A percentile compares a stretch with the other conserved stretches of the same genome.
Conservation (phyloP, 2,888 invertebrate genomes). For the Prenolepis imparis region DNA sequence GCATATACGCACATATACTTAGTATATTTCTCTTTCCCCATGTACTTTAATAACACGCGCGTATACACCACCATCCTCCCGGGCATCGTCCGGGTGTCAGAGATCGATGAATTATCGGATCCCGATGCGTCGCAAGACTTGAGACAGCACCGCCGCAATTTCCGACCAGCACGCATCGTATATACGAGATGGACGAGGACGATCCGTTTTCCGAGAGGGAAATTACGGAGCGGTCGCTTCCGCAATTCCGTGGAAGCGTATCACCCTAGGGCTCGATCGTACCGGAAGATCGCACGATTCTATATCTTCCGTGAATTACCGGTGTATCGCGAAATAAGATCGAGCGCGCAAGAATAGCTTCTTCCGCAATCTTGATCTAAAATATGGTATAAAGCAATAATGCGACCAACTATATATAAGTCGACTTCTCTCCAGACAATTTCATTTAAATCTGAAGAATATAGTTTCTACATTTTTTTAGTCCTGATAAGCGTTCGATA, state of each 20-base stretch:
- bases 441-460: not conserved
- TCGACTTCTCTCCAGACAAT: not conserved
- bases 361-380: conserved; percentile 35
- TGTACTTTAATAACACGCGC: conserved; percentile 56
- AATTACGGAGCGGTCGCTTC: conserved; percentile 45
- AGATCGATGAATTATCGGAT: conserved; percentile 53
- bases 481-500: not conserved
- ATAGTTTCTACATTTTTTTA: not conserved
- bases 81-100: conserved; percentile 18
- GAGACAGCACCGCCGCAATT: conserved; percentile 39
- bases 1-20: not conserved
- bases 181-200: conserved; percentile 40
- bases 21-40: conserved; percentile 48
- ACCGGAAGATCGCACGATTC: conserved; percentile 51
- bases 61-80: conserved; percentile 48
- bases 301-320: conserved; percentile 15
- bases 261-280: conserved; percentile 23
- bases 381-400: conserved; percentile 27
- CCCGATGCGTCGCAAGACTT: conserved; percentile 27
- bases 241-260: conserved; percentile 42
- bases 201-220: conserved; percentile 45
- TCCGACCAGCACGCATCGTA: conserved; percentile 16
- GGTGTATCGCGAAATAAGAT: conserved; percentile 32
- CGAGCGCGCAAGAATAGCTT: conserved; percentile 17
- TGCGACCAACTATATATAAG: not conserved